Evolutionary conservation across 2,113 vertebrate genomes (phyloP), one percentile per base, ranked within the genome.

Genomic region (Notothenia coriiceps): DNA sequence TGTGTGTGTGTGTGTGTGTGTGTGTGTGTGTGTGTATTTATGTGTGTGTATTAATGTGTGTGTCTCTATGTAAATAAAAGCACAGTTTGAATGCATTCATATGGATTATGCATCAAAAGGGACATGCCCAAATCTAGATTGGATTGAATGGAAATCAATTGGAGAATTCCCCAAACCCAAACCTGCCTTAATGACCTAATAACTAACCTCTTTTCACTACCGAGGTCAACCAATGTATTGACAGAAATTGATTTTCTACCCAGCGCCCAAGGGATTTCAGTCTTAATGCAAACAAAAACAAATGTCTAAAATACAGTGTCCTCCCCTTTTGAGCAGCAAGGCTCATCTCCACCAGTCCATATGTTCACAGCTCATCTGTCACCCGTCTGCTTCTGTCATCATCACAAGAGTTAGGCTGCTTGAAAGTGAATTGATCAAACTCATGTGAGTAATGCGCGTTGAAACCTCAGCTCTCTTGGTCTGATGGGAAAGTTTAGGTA

Each of bases 71-170:
- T 64, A 73, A 75, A 75, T 52, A 73, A 75, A 75, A 49, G 49
- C 10, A 49, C 64, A 56, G 52, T 84, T 64, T 22, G 22, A 22
- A 22, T 80, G 73, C 65, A 85, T 92, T 74, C 68, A 52, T 57
- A 56, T 12, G 3, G 86, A 89, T 89, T 87, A 87, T 63, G 65
- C 18, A 52, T 63, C 22, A 55, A 75, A 83, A 79, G 35, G 62
- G 62, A 68, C 75, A 70, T 17, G 64, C 70, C 71, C 61, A 80
- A 77, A 75, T 82, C 44, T 43, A 49, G 61, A 72, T 47, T 71
- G 64, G 63, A 70, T 60, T 52, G 44, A 83, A 80, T 71, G 40
- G 63, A 86, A 85, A 83, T 80, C 84, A 71, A 72, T 73, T 22
- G n/a, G 14, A 67, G 70, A 82, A 75, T 61, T 61, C 35, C 63